Conservation (phyloP, 2,113 vertebrate species). For the Ctenodactylus gundi region DNA sequence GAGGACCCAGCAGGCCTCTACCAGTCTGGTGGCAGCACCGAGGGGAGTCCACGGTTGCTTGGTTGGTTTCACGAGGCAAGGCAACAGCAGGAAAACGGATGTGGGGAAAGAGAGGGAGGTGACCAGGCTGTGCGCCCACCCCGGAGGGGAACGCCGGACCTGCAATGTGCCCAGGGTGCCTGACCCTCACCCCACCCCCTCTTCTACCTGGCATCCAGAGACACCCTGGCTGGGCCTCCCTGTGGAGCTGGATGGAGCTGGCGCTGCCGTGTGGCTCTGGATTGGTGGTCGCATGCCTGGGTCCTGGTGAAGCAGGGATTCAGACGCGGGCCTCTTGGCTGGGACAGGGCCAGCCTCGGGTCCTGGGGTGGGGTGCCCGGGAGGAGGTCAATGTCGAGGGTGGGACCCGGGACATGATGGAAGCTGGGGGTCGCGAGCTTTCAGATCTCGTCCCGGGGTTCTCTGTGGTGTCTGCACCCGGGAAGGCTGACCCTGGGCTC, state of each 20-base stretch:
- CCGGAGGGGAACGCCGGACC: background rate
- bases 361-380: background rate
- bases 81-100: background rate
- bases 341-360: background rate
- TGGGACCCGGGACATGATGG: fast-evolving
- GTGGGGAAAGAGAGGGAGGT: background rate
- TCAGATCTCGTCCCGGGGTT: background rate
- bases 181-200: fast-evolving
- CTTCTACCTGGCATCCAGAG: background rate
- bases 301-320: background rate
- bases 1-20: too few species aligned
- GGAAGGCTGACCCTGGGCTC: background rate
- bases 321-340: background rate
- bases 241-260: fast-evolving
- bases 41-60: background rate
- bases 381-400: background rate
- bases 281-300: background rate
- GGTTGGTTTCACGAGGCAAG: background rate
- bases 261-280: too few species aligned
- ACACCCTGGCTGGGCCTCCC: fast-evolving
- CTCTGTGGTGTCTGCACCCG: background rate
- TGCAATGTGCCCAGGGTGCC: background rate
- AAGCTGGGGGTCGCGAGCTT: too few species aligned
- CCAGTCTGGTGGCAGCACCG: background rate
- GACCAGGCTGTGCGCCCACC: too few species aligned